These are phyloP conservation scores for Oreamnos americanus DNA, from an alignment of 2,113 vertebrate genomes.

Conservation along the genomic window DNA sequence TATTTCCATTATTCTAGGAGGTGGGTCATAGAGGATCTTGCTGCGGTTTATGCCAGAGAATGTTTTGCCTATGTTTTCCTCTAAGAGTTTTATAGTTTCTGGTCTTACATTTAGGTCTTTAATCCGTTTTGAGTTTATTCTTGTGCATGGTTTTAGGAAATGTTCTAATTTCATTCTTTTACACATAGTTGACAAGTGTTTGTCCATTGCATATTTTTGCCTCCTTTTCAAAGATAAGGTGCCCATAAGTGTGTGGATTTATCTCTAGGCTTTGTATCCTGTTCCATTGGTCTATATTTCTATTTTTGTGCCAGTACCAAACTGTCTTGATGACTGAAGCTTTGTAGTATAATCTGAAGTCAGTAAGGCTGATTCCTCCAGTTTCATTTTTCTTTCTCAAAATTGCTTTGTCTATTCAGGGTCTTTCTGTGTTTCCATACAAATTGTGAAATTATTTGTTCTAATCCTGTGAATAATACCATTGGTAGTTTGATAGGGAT, in stretches of 20 bases:
- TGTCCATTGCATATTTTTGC: background rate
- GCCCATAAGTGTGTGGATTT: background rate
- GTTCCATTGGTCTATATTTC: background rate
- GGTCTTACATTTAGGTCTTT: background rate
- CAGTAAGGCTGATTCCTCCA: background rate
- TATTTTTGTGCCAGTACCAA: background rate
- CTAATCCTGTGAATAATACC: background rate
- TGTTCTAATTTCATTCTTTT: background rate
- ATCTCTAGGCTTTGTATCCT: background rate
- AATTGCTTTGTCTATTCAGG: background rate
- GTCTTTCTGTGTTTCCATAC: background rate
- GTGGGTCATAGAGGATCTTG: background rate
- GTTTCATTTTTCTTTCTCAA: background rate
- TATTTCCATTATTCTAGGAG: background rate
- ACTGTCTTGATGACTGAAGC: background rate
- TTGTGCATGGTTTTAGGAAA: background rate
- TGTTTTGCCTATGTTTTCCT: background rate
- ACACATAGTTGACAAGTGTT: background rate
- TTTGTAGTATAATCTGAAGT: background rate
- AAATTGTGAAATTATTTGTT: background rate
- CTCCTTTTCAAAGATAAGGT: background rate
- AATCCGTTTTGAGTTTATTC: background rate
- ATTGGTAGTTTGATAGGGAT: background rate
- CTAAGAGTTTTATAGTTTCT: background rate
- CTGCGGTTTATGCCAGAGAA: background rate